Conservation (phyloP, 2,113 vertebrate genomes). For the Heterocephalus glaber region DNA sequence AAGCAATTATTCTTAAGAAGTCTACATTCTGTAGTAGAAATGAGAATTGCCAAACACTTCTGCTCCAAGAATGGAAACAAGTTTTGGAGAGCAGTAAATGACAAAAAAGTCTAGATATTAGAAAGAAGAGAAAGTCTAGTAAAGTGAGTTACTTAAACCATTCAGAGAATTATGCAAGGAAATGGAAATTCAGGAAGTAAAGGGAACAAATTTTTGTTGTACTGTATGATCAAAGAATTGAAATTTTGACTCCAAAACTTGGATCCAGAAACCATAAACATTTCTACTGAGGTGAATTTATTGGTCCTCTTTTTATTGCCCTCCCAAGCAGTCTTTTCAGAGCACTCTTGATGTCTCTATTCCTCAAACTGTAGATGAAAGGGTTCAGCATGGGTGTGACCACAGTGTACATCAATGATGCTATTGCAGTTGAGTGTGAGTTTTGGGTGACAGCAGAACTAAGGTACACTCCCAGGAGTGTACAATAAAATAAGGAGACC, state of each 20-base stretch:
- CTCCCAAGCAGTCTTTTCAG: not conserved
- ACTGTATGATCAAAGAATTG: not conserved
- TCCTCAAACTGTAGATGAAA: not conserved
- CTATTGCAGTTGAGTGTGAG: not conserved
- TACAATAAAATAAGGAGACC: not conserved
- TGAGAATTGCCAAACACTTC: not conserved
- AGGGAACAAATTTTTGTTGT: not conserved
- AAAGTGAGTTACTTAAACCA: not conserved
- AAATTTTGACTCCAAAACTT: not conserved
- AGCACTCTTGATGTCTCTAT: not conserved
- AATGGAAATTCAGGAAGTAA: not conserved
- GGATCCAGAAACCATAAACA: not conserved
- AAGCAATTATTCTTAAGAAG: not conserved
- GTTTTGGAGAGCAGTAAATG: not conserved
- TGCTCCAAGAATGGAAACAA: not conserved
- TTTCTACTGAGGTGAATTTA: not conserved
- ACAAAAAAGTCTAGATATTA: not conserved
- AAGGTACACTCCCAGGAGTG: not conserved
- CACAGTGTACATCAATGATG: slow-evolving; percentile 7
- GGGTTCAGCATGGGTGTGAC: not conserved
- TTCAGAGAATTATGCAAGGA: not conserved
- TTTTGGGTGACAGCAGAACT: not conserved
- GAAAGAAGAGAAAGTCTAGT: not conserved
- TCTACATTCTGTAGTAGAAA: not conserved
- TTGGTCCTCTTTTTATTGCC: not conserved